Evolutionary conservation across 1,140 invertebrate species (phyloP), one percentile per base, ranked within the genome.

Genomic region (Meloidogyne exigua): DNA sequence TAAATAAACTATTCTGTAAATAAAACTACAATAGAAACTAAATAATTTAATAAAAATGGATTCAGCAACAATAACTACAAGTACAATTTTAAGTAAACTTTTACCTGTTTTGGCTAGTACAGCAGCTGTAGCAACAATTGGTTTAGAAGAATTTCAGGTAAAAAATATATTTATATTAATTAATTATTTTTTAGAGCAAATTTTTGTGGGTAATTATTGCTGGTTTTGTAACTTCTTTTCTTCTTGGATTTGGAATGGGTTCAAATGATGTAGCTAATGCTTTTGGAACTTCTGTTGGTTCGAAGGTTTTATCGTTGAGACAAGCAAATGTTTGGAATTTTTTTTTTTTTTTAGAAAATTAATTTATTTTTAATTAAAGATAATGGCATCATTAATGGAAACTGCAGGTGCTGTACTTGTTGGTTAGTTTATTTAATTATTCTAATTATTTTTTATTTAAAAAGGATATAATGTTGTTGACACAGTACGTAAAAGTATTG

Each of bases 251-350:
- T 89, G 95, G 95, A 25, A 96, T 98, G 84, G 95, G 96, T 25
- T 95, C 95, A 32, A 99, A 99, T 87, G 95, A 98, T 74, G 81
- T 82, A 28, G 95, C 96, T 66, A 99, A 99, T 87, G 95, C 94
- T 11, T 98, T 98, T 87, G 96, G 95, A 0, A 98, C 96, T 9
- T 95, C 93, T 71, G 95, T 98, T 13, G 96, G 96, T 11, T 84
- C 82, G 1, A 84, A 84, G 32, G 82, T 81, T 21, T 49, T 82
- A 12, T 36, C 68, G 12, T 32, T 82, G 11, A 69, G 64, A 71
- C 25, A 49, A 49, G 79, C 79, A 28, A 80, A 81, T 49, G 28
- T 79, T 71, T 49, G 62, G 13, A 18, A n/a, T n/a, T n/a, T 15
- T 69, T 18, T 15, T 69, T 44, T 42, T 28, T 23, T 7, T 32